Evolutionary conservation across 2,113 vertebrate species (phyloP), one percentile per base, ranked within the genome.

Genomic region (Corythoichthys intestinalis): DNA sequence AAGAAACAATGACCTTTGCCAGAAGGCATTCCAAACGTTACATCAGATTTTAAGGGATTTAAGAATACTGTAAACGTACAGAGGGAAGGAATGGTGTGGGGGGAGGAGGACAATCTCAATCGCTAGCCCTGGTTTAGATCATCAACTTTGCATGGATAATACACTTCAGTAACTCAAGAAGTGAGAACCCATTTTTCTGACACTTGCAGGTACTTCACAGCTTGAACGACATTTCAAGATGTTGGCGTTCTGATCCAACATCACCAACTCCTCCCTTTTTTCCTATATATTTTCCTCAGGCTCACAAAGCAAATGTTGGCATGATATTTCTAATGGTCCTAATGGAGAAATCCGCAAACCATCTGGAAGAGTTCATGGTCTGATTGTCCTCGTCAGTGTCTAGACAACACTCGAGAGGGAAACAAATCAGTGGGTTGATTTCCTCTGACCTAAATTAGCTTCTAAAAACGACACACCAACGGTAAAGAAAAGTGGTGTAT

Each of bases 181-280:
- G 66, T 1, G 9, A 71, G 54, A 12, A 77, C 44, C 34, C 11
- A 15, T 34, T 57, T 61, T 48, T 46, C 47, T 41, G 48, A 74
- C 13, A 35, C 2, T 54, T 75, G 61, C 39, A 50, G 57, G 39
- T 49, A 76, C 57, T 56, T 39, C 61, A 38, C 66, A 49, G 6
- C 73, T 69, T 54, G 2, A 80, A 89, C 83, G 67, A 67, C 2
- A 69, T 89, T 88, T 86, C 84, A 87, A 88, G 82, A 87, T 78
- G 81, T 72, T 52, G 41, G 13, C 28, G 39, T 53, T 15, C n/a
- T 44, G 50, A 28, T 84, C 77, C 71, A 66, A 48, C 37, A 65
- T 70, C 10, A 64, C 54, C 61, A 61, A 39, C 70, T 74, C 53
- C 74, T 65, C 46, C 59, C 64, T 47, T 65, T 71, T 50, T 58